Evolutionary conservation across 2,888 invertebrate genomes (phyloP).

Genomic region (Acronicta aceris): DNA sequence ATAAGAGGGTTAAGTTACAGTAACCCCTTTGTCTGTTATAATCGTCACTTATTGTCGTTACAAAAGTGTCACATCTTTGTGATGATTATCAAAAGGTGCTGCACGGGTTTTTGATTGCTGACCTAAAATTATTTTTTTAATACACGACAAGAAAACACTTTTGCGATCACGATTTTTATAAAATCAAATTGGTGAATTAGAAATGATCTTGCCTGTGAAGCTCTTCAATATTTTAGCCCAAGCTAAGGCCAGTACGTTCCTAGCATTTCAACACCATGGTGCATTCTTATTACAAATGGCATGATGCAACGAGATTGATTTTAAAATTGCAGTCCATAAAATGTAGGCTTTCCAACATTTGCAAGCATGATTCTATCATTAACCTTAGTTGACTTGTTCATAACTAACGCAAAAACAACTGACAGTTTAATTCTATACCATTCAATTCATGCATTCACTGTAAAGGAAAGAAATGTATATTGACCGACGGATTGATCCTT

Average conservation of each 20-base stretch:
- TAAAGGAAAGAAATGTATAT: background rate
- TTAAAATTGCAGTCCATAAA: conserved; percentile 20
- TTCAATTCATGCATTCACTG: too few relatives aligned
- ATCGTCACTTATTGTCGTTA: background rate
- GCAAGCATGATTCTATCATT: conserved; percentile 20
- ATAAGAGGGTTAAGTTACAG: conserved; percentile 6
- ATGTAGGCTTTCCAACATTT: conserved; percentile 9
- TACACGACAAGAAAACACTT: too few relatives aligned
- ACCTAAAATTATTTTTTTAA: too few relatives aligned
- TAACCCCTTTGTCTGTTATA: background rate
- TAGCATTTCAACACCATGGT: conserved; percentile 6
- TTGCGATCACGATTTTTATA: too few relatives aligned
- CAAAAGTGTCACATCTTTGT: too few relatives aligned
- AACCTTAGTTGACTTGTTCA: conserved; percentile 23
- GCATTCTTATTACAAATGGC: conserved; percentile 15
- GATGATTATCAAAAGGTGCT: too few relatives aligned
- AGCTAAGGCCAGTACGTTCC: background rate
- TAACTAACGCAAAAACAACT: conserved; percentile 18
- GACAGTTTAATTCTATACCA: background rate
- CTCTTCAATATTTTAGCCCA: too few relatives aligned
- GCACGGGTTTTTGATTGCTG: too few relatives aligned
- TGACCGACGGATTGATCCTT: conserved; percentile 17
- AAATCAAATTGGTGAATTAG: too few relatives aligned
- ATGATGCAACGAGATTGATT: conserved; percentile 13
- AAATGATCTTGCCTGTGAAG: too few relatives aligned